phyloP scores from a whole-genome alignment of 2,113 vertebrate species.

The Thunnus maccoyii region DNA sequence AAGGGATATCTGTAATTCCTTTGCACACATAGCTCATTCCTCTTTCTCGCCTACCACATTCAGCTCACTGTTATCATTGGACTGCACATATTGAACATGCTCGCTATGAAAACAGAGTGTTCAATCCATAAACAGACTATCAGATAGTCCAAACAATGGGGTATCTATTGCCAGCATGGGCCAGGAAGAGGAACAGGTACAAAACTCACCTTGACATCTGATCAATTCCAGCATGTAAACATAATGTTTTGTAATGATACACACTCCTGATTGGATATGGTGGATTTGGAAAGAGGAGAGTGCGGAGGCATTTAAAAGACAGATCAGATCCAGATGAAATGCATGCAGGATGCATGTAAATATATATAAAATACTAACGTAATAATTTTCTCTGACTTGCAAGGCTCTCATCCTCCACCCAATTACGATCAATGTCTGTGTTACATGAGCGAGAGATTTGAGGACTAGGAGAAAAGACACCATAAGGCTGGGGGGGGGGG shows the following conservation, averaged over 20 bases:
- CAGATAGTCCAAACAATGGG: conserved; percentile 52
- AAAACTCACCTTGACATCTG: conserved; percentile 36
- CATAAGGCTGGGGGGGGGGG: not conserved
- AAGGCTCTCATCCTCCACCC: not conserved
- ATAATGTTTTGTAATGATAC: conserved; percentile 10
- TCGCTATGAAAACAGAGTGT: conserved; percentile 30
- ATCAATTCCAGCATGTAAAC: conserved; percentile 49
- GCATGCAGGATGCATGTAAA: not conserved
- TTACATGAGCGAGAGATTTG: not conserved
- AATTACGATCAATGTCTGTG: conserved; percentile 14
- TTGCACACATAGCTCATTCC: not conserved
- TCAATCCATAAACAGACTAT: conserved; percentile 47
- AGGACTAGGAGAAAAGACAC: not conserved
- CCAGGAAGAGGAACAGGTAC: not conserved
- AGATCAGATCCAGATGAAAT: not conserved
- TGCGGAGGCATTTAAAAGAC: conserved; percentile 12
- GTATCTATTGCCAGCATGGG: conserved; percentile 18
- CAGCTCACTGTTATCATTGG: conserved; percentile 13
- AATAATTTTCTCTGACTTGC: conserved; percentile 6
- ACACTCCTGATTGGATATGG: conserved; percentile 6
- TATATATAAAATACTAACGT: not conserved
- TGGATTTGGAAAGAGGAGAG: not conserved
- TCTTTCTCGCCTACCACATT: conserved; percentile 7
- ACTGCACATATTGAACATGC: conserved; percentile 43
- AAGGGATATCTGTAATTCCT: conserved; percentile 3